Base-by-base conservation (phyloP, 1,140 invertebrate genomes). In the Atopsyche davidsoni region DNA sequence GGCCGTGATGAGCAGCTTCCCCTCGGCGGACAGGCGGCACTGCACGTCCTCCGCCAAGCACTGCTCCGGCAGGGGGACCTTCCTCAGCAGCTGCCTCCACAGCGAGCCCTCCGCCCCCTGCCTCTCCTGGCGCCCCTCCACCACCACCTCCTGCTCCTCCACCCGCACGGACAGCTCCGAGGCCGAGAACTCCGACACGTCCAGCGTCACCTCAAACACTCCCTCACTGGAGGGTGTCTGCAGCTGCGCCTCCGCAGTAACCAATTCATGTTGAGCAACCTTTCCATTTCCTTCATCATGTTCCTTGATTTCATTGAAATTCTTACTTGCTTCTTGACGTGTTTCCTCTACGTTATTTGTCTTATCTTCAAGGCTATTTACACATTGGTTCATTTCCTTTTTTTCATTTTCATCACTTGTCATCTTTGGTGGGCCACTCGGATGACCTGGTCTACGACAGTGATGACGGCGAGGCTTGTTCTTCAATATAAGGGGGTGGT, bases 111-210 rank as follows among this genome's bases (percentile, higher is more conserved):
- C 79, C 16, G 81, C 75, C 39, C 85, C 83, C 40, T 76, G 63
- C 25, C 80, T 80, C 51, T 86, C 81, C 57, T 85, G 80, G 46
- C 86, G 82, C 2, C 75, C 82, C 51, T 82, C 76, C 0, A 85
- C 66, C 1, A 81, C 58, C 0, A 84, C 65, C 1, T 64, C 69
- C 41, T 80, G 79, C 35, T 86, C 85, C 3, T 80, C 75, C 2
- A 81, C 82, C 60, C 85, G 87, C 0, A 92, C 85, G 16, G 75
- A 75, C 7, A 92, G 80, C 62, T 92, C 87, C 35, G 83, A 79
- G 0, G 87, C 86, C 40, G 77, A 70, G 61, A 91, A 92, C 51
- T 90, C 85, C 19, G 84, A 78, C 4, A 92, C 84, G 61, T 91
- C 87, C 59, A 86, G 62, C 46, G 74, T 77, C 0, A 81, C 79